phyloP scores from a whole-genome alignment of 2,888 invertebrate genomes.

The Mimumesa dahlbomi region DNA sequence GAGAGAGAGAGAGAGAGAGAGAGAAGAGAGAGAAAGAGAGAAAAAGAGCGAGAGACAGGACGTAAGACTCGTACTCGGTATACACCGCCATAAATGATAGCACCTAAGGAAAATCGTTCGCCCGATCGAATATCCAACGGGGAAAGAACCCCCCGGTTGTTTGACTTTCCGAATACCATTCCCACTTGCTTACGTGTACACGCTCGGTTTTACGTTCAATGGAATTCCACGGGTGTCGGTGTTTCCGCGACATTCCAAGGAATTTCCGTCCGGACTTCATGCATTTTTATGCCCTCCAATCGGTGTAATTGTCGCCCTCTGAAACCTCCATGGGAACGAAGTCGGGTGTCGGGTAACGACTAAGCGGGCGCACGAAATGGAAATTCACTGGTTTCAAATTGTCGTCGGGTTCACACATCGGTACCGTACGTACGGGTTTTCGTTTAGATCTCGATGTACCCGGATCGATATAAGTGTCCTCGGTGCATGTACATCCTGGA shows the following conservation, averaged over 20 bases:
- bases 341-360: constrained; percentile 44
- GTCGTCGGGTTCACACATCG: constrained; percentile 19
- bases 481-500: constrained; percentile 10
- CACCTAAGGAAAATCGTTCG: no score
- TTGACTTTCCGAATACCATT: neutral
- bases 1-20: neutral
- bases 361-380: constrained; percentile 49
- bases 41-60: neutral
- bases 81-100: no score
- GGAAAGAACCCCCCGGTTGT: neutral
- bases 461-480: constrained; percentile 24
- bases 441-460: constrained; percentile 7
- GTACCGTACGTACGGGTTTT: no score
- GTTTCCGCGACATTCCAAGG: constrained; percentile 38
- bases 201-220: neutral
- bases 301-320: constrained; percentile 55
- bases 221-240: constrained; percentile 23
- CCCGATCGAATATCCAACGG: neutral
- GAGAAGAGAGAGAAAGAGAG: neutral
- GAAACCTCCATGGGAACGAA: neutral
- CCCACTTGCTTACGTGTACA: neutral
- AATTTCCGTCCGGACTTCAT: constrained; percentile 53
- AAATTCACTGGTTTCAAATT: constrained; percentile 52
- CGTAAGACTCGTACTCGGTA: no score
- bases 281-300: constrained; percentile 62